These are phyloP conservation scores for Steinernema feltiae DNA, from an alignment of 1,140 invertebrate genomes.

Conservation along the genomic window DNA sequence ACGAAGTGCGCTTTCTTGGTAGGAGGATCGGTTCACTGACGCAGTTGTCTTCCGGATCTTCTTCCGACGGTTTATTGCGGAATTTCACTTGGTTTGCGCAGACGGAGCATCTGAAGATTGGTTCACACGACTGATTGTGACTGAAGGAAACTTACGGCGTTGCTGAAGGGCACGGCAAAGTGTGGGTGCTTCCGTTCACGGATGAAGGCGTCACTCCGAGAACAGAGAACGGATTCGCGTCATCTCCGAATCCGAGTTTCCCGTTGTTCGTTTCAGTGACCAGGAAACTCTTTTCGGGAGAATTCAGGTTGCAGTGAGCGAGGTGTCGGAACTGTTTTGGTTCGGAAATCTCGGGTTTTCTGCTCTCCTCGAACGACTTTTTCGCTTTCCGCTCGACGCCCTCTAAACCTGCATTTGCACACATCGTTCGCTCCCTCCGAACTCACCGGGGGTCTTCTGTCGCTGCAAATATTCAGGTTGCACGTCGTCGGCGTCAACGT, in stretches of 20 bases:
- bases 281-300: not conserved
- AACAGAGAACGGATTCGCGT: not conserved
- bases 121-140: not conserved
- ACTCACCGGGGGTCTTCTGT: constrained; percentile 12
- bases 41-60: not conserved
- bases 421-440: not conserved
- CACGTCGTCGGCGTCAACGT: not conserved
- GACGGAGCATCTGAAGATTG: not conserved
- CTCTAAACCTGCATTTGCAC: not conserved
- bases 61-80: not conserved
- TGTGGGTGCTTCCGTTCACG: not conserved
- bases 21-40: not conserved
- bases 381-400: not conserved
- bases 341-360: not conserved
- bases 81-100: not conserved
- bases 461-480: not conserved
- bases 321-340: not conserved
- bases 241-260: not conserved
- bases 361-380: no score
- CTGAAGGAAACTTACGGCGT: not conserved
- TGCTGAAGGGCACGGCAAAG: not conserved
- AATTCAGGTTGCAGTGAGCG: not conserved
- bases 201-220: not conserved
- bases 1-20: not conserved
- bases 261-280: not conserved